phyloP scores from a whole-genome alignment of 1,140 invertebrate species.

The Camponotus pennsylvanicus region DNA sequence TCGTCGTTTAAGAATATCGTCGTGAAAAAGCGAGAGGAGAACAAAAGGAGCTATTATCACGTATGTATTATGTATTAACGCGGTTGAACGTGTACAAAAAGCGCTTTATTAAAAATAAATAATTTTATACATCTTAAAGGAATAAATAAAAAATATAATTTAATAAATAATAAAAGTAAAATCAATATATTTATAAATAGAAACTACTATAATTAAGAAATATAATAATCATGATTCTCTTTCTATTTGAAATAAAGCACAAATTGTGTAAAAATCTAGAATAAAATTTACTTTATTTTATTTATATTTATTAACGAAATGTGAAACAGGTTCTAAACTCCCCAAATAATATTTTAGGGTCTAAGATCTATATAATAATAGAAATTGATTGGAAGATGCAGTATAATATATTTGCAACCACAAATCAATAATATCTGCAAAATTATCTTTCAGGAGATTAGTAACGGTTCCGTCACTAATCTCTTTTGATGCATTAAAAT shows the following conservation, averaged over 20 bases:
- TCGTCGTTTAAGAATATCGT: slow-evolving; percentile 16
- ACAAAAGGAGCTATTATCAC: background rate
- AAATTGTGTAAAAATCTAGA: too few species aligned
- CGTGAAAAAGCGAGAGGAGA: background rate
- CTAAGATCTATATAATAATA: background rate
- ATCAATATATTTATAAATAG: background rate
- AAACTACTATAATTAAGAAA: background rate
- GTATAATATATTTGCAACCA: background rate
- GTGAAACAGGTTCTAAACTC: too few species aligned
- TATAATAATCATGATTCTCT: background rate
- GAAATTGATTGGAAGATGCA: background rate
- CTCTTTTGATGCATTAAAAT: too few species aligned
- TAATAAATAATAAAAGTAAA: background rate
- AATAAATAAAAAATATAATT: background rate
- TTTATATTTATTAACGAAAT: too few species aligned
- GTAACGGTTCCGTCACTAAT: background rate
- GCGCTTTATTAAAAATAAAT: background rate
- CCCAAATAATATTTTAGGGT: too few species aligned
- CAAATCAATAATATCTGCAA: background rate
- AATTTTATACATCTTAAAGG: slow-evolving; percentile 20
- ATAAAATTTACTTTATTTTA: too few species aligned
- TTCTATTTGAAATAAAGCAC: too few species aligned
- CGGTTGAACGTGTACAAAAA: background rate
- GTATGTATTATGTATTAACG: background rate
- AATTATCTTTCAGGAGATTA: background rate